Conservation (phyloP, 2,888 invertebrate genomes). For the Dolichomitus sp. region DNA sequence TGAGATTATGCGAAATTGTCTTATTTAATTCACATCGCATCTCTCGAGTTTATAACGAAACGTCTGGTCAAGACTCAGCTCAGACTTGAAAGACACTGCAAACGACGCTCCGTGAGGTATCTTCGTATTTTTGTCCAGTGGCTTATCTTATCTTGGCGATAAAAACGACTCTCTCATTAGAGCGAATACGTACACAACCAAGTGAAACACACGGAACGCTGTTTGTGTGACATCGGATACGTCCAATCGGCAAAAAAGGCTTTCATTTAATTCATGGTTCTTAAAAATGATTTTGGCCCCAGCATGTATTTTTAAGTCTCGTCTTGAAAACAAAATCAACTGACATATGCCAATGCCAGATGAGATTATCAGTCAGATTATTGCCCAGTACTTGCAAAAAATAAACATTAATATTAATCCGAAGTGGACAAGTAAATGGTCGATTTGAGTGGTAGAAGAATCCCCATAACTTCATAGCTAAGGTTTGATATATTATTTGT, state of each 20-base stretch:
- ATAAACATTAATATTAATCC: no score
- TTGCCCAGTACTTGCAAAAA: no score
- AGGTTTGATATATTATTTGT: no score
- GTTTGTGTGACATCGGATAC: neutral
- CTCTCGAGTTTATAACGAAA: neutral
- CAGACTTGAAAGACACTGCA: constrained; percentile 3
- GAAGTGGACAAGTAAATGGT: no score
- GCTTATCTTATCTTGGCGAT: constrained; percentile 64
- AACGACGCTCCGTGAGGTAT: neutral
- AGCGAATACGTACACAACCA: constrained; percentile 8
- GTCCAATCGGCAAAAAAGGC: neutral
- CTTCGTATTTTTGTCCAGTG: constrained; percentile 23
- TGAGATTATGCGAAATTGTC: neutral
- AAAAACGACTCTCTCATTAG: constrained; percentile 47
- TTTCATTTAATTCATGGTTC: no score
- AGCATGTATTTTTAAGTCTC: no score
- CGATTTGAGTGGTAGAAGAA: no score
- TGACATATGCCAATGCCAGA: no score
- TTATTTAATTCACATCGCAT: neutral
- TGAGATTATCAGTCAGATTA: no score
- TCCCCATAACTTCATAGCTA: no score
- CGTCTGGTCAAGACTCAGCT: neutral
- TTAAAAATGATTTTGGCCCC: no score
- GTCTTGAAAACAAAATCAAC: no score
- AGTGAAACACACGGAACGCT: constrained; percentile 5